Conservation (phyloP, 2,113 vertebrate species). For the Oreochromis tanganicae region DNA sequence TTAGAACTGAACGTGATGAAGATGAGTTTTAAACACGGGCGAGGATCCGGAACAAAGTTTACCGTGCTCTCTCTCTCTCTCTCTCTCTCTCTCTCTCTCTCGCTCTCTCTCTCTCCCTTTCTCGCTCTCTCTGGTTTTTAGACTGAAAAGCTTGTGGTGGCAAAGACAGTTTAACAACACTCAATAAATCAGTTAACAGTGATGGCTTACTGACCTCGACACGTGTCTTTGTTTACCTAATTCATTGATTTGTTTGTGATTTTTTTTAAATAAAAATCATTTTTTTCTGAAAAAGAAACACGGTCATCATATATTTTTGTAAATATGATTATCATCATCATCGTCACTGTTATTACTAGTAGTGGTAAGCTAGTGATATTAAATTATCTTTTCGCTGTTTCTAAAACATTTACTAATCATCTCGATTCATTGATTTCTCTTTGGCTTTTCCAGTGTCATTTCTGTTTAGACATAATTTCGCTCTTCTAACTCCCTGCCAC, state of each 20-base stretch:
- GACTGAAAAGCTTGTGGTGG: conserved; percentile 60
- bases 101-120: not conserved
- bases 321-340: not conserved
- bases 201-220: conserved; percentile 53
- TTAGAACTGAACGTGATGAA: not conserved
- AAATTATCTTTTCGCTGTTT: not conserved
- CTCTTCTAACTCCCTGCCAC: conserved; percentile 49
- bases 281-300: not conserved
- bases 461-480: conserved; percentile 62
- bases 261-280: not conserved
- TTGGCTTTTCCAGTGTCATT: conserved; percentile 56
- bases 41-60: conserved; percentile 34
- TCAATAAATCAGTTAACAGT: conserved; percentile 77
- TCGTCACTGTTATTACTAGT: not conserved
- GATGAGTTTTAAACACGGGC: not conserved
- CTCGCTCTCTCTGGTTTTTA: not conserved
- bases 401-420: not conserved
- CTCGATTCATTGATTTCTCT: conserved; percentile 43
- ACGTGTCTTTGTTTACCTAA: conserved; percentile 54
- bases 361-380: not conserved
- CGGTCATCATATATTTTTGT: not conserved
- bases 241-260: not conserved
- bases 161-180: conserved; percentile 80
- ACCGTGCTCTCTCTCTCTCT: not conserved
- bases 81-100: not conserved